These are phyloP conservation scores for Pionites leucogaster DNA, from an alignment of 2,113 vertebrate genomes.

Conservation along the genomic window DNA sequence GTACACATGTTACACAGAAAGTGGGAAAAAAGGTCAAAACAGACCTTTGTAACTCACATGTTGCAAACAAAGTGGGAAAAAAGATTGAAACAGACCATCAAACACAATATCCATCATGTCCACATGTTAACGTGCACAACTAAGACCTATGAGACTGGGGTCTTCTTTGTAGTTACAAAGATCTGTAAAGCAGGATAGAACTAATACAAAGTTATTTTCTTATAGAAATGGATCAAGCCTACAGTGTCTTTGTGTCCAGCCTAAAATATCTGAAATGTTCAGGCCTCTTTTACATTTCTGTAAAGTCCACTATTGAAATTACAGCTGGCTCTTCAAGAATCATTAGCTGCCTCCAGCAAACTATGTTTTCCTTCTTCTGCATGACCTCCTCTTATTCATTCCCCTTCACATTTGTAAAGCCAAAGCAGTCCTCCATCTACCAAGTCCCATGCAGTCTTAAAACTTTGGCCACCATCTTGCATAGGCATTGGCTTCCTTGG, in stretches of 20 bases:
- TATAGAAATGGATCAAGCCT: neutral
- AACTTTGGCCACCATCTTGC: neutral
- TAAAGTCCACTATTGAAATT: neutral
- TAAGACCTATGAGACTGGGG: accelerated
- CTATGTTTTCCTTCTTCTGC: neutral
- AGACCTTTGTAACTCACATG: neutral
- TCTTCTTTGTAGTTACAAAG: neutral
- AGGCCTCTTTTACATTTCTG: neutral
- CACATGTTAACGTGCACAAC: neutral
- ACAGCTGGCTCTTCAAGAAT: neutral
- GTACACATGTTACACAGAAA: neutral
- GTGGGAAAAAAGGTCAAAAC: neutral
- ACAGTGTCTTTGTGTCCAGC: neutral
- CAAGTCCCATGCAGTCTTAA: neutral
- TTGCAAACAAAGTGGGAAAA: neutral
- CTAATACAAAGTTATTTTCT: neutral
- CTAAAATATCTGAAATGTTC: neutral
- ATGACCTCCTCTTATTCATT: neutral
- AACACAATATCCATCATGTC: neutral
- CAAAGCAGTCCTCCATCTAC: neutral
- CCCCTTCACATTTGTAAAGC: neutral
- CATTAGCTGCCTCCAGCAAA: neutral
- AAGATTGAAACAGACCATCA: neutral
- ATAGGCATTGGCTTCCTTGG: neutral
- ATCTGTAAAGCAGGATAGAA: neutral